A percentile compares a stretch with the other conserved stretches of the same genome.
Conservation (phyloP, 2,888 invertebrate genomes). For the Margaritifera margaritifera region DNA sequence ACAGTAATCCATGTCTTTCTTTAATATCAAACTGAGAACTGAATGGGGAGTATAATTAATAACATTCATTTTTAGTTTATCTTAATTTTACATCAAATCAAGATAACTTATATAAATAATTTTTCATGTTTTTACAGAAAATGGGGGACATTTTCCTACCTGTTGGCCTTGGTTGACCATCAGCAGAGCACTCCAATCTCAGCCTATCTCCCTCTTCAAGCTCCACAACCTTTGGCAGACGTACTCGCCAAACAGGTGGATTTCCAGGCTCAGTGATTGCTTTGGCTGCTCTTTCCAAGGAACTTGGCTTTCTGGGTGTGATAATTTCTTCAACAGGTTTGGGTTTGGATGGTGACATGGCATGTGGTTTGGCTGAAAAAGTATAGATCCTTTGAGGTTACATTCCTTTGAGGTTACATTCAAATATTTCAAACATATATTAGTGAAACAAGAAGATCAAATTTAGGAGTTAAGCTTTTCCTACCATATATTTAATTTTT, state of each 20-base stretch:
- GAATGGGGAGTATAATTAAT: no score
- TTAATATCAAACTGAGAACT: no score
- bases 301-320: constrained; percentile 7
- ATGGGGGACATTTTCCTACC: constrained; percentile 43
- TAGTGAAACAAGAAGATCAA: no score
- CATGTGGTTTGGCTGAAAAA: constrained; percentile 36
- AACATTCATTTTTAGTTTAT: no score
- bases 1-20: no score
- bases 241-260: constrained; percentile 59
- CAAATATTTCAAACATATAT: no score
- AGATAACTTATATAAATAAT: no score
- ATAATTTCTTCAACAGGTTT: constrained; percentile 31
- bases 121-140: no score
- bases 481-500: no score
- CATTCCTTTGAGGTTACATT: no score
- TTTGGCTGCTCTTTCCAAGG: constrained; percentile 3
- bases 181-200: constrained; percentile 63
- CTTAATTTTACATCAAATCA: no score
- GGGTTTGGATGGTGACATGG: constrained; percentile 39
- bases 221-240: constrained; percentile 62
- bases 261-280: constrained; percentile 43
- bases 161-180: constrained; percentile 65
- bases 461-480: no score
- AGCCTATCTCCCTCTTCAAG: constrained; percentile 67
- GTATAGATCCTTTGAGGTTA: not conserved